Evolutionary conservation across 2,113 vertebrate species (phyloP), one percentile per base, ranked within the genome.

Genomic region (Tragelaphus strepsiceros): DNA sequence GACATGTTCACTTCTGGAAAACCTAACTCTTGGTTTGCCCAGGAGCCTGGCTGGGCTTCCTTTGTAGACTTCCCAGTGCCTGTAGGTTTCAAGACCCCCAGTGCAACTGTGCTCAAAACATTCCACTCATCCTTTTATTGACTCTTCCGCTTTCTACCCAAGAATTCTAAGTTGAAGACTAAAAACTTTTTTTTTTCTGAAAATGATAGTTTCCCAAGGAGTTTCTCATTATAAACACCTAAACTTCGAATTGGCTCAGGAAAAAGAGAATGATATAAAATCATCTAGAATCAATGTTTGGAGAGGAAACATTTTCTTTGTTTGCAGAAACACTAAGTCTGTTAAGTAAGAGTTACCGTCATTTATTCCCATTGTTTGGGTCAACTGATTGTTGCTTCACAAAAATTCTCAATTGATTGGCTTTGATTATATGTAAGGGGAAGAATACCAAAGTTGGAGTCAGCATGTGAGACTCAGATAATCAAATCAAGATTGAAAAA

Each of bases 161-260:
- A 35, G 56, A 71, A 90, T 92, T 71, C 61, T 62, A 61, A 93
- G 35, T 59, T 64, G 22, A 97, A 93, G 19, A 35, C 30, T 64
- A n/a, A n/a, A 62, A 24, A 43, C 39, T 43, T 26, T 77, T 43
- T 71, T 39, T 74, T 62, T 86, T 22, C 35, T 77, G 56, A 71
- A 77, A 49, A 91, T 56, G 67, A 77, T 6, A n/a, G 13, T 10
- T 88, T 93, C 46, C 26, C 6, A 90, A 82, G 77, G 3, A 64
- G 0, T 71, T 95, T 91, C 43, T 87, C 11, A 74, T 88, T 54
- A 64, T 49, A 78, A 86, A 24, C 7, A 67, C 82, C 35, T 89
- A 54, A 71, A 67, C 19, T 51, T 28, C n/a, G 49, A 96, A 83
- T 30, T 8, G 10, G 21, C 32, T 84, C 24, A 15, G 9, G 9